phyloP scores from a whole-genome alignment of 2,888 invertebrate genomes.

The Abrostola triplasia region DNA sequence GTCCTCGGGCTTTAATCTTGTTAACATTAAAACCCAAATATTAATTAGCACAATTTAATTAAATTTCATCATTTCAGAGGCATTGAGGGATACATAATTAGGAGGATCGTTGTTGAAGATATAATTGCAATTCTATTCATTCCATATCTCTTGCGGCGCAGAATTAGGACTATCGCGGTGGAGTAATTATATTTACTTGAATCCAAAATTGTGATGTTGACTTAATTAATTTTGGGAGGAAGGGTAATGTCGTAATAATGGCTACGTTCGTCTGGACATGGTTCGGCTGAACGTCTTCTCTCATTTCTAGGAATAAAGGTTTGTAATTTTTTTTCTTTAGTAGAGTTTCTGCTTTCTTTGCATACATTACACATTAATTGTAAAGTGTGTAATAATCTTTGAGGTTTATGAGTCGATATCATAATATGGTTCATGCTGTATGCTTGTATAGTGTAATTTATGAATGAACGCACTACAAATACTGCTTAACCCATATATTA shows the following conservation, averaged over 20 bases:
- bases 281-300: too few species aligned
- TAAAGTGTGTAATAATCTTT: too few species aligned
- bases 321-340: too few species aligned
- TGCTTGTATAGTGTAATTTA: too few species aligned
- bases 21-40: constrained; percentile 18
- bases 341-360: too few species aligned
- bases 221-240: constrained; percentile 27
- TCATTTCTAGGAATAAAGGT: too few species aligned
- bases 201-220: constrained; percentile 31
- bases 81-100: constrained; percentile 50
- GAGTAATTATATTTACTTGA: constrained; percentile 35
- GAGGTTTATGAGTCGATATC: too few species aligned
- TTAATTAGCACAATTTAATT: constrained; percentile 42
- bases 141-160: constrained; percentile 37
- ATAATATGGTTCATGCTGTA: too few species aligned
- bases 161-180: constrained; percentile 33
- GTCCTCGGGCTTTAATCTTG: background rate
- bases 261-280: background rate
- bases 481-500: too few species aligned
- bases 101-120: constrained; percentile 24
- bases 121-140: constrained; percentile 47
- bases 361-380: too few species aligned
- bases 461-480: too few species aligned
- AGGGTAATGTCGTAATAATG: background rate
- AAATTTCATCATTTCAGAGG: constrained; percentile 27